Conservation (phyloP, 2,113 vertebrate genomes). For the Hypomesus transpacificus region DNA sequence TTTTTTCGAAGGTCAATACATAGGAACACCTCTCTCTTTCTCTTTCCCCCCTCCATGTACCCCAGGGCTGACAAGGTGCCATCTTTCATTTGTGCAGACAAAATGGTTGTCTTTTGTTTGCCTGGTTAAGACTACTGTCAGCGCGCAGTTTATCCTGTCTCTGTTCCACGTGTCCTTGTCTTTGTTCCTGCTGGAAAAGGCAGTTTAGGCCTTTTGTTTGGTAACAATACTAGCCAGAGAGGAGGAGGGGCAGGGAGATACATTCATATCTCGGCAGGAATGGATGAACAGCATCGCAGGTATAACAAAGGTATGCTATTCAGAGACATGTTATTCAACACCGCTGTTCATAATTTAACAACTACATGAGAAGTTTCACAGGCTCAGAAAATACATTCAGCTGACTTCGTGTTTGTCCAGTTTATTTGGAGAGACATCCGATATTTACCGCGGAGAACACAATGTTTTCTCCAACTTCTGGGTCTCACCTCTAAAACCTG, state of each 20-base stretch:
- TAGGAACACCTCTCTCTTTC: slow-evolving; percentile 7
- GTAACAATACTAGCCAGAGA: slow-evolving; percentile 24
- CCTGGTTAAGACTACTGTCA: slow-evolving; percentile 38
- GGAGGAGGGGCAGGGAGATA: slow-evolving; percentile 32
- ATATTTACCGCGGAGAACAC: not conserved
- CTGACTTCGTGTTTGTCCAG: not conserved
- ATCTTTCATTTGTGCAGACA: slow-evolving; percentile 33
- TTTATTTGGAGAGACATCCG: not conserved
- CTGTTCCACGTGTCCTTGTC: slow-evolving; percentile 36
- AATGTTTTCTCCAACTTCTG: slow-evolving; percentile 1
- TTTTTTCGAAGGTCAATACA: slow-evolving; percentile 33
- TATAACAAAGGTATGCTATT: slow-evolving; percentile 3
- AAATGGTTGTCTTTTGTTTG: slow-evolving; percentile 42
- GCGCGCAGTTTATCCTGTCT: slow-evolving; percentile 10
- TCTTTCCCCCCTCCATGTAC: slow-evolving; percentile 3
- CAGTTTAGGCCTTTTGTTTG: slow-evolving; percentile 46
- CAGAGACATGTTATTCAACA: slow-evolving; percentile 8
- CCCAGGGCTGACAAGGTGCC: slow-evolving; percentile 19
- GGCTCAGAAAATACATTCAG: not conserved
- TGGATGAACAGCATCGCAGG: slow-evolving; percentile 24
- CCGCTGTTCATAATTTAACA: not conserved
- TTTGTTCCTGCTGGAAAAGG: slow-evolving; percentile 39
- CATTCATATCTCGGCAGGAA: slow-evolving; percentile 41
- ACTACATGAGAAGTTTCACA: not conserved
- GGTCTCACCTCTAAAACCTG: not conserved